phyloP scores from a whole-genome alignment of 2,113 vertebrate genomes.

The Bos javanicus region DNA sequence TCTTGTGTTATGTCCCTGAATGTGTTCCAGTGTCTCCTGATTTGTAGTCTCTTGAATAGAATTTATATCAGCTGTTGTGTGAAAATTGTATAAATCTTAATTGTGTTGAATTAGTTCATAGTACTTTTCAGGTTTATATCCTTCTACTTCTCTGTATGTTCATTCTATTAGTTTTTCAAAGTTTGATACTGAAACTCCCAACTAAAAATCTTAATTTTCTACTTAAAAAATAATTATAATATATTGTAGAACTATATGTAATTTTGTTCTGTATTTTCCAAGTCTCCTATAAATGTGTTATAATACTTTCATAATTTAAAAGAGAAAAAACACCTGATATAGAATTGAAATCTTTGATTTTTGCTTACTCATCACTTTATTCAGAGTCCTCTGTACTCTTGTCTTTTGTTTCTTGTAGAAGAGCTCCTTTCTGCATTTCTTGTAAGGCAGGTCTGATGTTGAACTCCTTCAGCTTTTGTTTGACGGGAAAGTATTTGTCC shows the following conservation, averaged over 20 bases:
- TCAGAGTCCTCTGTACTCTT: not conserved
- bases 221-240: not conserved
- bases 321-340: not conserved
- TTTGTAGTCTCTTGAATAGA: not conserved
- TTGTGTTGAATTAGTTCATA: not conserved
- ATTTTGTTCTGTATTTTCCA: not conserved
- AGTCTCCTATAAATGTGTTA: not conserved
- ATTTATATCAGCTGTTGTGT: not conserved
- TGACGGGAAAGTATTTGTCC: not conserved
- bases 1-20: not conserved
- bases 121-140: not conserved
- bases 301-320: not conserved
- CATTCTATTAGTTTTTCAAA: not conserved
- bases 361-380: not conserved
- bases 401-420: not conserved
- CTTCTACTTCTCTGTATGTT: not conserved
- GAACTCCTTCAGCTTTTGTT: not conserved
- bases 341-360: not conserved
- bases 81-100: not conserved
- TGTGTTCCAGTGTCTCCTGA: not conserved
- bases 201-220: not conserved
- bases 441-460: not conserved
- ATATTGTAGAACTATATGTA: not conserved
- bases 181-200: not conserved
- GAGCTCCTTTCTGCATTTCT: not conserved